phyloP scores from a whole-genome alignment of 2,113 vertebrate species.

The Nasalis larvatus region DNA sequence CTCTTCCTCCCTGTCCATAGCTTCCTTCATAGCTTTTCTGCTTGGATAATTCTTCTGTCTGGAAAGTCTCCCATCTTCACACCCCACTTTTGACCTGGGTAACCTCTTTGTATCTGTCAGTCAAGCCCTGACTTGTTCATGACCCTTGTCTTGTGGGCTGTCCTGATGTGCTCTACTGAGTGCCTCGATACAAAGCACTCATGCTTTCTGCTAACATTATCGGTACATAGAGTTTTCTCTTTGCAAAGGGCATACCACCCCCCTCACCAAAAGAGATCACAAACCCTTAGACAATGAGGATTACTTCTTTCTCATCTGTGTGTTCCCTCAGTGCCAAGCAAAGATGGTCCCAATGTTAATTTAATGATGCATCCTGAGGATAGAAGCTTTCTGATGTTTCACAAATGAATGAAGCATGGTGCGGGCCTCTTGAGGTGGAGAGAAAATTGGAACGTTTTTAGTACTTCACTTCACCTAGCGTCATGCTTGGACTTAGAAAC shows the following conservation, averaged over 20 bases:
- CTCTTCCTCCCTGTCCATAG: neutral
- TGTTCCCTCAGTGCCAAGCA: neutral
- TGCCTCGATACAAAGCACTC: neutral
- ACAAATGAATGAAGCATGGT: neutral
- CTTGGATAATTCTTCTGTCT: neutral
- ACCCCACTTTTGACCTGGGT: neutral
- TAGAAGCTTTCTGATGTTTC: fast-evolving
- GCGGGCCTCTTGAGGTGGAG: neutral
- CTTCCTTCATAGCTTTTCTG: neutral
- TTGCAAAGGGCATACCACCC: neutral
- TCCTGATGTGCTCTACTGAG: fast-evolving
- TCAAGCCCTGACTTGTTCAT: neutral
- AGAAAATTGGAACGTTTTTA: fast-evolving
- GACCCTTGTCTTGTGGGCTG: neutral
- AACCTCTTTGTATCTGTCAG: neutral
- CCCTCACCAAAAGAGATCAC: fast-evolving
- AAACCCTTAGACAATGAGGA: neutral
- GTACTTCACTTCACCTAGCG: neutral
- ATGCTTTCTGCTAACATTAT: neutral
- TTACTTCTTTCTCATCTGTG: neutral
- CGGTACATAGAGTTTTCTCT: neutral
- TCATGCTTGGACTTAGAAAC: neutral
- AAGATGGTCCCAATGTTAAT: fast-evolving
- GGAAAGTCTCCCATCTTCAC: neutral
- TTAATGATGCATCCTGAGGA: neutral